phyloP scores from a whole-genome alignment of 2,113 vertebrate genomes.

The Gopherus flavomarginatus region DNA sequence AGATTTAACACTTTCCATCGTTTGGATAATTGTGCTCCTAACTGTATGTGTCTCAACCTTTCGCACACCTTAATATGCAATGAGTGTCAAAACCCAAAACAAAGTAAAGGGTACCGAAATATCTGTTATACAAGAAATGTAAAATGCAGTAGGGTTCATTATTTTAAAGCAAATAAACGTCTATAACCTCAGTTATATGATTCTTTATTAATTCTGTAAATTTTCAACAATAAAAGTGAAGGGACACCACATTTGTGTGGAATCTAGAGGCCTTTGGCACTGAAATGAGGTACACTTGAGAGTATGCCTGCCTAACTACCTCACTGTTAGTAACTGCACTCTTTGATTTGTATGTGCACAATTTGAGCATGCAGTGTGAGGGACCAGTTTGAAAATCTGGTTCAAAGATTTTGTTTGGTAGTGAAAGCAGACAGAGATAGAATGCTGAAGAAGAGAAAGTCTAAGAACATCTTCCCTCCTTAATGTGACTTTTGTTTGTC shows the following conservation, averaged over 20 bases:
- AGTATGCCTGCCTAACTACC: neutral
- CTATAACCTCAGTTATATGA: neutral
- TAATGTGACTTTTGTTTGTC: neutral
- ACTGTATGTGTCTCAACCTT: neutral
- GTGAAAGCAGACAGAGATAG: neutral
- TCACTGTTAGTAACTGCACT: neutral
- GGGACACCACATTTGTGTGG: neutral
- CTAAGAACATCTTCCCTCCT: neutral
- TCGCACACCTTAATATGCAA: neutral
- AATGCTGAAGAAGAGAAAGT: neutral
- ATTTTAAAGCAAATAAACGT: neutral
- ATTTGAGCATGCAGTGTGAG: neutral
- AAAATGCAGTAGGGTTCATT: neutral
- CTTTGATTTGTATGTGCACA: neutral
- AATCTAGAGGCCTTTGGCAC: neutral
- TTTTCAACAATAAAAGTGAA: neutral
- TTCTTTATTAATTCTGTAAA: neutral
- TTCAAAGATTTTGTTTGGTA: neutral
- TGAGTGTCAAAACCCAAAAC: neutral
- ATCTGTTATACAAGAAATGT: neutral
- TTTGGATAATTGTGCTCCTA: neutral
- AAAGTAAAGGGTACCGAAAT: neutral
- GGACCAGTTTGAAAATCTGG: neutral
- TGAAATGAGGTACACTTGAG: neutral
- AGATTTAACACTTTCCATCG: neutral